Evolutionary conservation across 2,797 vertebrate genomes (phyloP).

Genomic region (Dryobates pubescens): DNA sequence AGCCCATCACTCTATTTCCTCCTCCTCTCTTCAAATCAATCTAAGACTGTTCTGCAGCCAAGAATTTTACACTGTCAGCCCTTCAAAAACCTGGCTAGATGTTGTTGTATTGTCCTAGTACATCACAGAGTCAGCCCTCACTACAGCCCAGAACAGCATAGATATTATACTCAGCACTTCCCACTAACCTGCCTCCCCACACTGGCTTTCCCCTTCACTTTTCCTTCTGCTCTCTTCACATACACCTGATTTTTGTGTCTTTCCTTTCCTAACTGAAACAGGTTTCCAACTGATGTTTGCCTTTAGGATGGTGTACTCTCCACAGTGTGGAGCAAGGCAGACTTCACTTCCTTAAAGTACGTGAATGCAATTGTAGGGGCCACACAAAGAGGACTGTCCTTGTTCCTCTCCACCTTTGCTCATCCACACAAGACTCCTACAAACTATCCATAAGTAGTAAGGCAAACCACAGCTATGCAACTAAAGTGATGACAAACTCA

Average conservation of each 20-base stretch:
- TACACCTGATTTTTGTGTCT: background rate
- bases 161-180: background rate
- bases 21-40: background rate
- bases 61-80: background rate
- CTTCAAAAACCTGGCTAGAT: background rate
- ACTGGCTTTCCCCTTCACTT: background rate
- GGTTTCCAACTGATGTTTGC: conserved; percentile 56
- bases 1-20: background rate
- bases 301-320: conserved; percentile 41
- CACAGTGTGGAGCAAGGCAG: background rate
- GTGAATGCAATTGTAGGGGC: background rate
- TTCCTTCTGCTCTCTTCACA: background rate
- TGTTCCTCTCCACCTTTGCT: background rate
- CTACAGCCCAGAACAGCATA: background rate
- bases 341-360: conserved; percentile 59
- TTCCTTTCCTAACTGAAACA: conserved; percentile 43
- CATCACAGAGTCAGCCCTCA: background rate
- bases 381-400: conserved; percentile 50
- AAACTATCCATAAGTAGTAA: background rate
- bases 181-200: background rate
- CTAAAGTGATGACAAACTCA: background rate
- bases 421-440: background rate
- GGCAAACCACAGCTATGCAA: background rate
- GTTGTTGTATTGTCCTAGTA: background rate
- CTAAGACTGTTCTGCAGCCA: background rate